Base-by-base conservation (phyloP, 2,888 invertebrate species). In the Caenorhabditis sp. region DNA sequence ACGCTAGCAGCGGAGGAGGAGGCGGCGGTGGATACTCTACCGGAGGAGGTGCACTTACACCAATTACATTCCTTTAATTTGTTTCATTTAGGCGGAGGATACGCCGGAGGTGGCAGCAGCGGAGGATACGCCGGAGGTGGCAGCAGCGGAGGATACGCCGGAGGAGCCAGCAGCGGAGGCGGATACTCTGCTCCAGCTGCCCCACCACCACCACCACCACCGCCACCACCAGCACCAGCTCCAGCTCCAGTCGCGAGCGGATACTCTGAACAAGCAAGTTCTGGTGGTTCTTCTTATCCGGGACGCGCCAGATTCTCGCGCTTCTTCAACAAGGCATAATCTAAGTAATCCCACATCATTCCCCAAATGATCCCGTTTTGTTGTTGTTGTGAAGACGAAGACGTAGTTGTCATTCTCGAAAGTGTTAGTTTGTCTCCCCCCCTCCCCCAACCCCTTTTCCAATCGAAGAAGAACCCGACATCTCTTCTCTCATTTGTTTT, bases 201-300 rank as follows among this genome's bases (percentile, higher is more conserved):
- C 20, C 56, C 70, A 32, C 76, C 70, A 59, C 76, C 70, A 59
- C 70, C 76, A 17, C 76, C 76, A 55, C 76, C 76, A 71, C 76
- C 76, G 37, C 66, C 74, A 70, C 75, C 75, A 63, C 50, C 75
- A 63, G 68, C 75, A 35, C 75, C 77, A 45, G 59, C 55, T 15
- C 58, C 75, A 37, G 70, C 70, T 17, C 63, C 70, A 59, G 56
- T 56, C 2, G 52, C 53, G 24, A 66, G 73, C 30, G 70, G 74
- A 62, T 78, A 73, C 65, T 52, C 78, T 53, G 68, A 72, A 63
- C 72, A 71, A 76, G 76, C 71, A 71, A 71, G 76, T n/a, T n/a
- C n/a, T 75, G 75, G 75, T 56, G 75, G 75, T 62, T 75, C 72
- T 48, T 72, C 75, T 52, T 75, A 75, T 24, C 62, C 75, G 43